phyloP scores from a whole-genome alignment of 2,113 vertebrate genomes.

The Gavialis gangeticus region DNA sequence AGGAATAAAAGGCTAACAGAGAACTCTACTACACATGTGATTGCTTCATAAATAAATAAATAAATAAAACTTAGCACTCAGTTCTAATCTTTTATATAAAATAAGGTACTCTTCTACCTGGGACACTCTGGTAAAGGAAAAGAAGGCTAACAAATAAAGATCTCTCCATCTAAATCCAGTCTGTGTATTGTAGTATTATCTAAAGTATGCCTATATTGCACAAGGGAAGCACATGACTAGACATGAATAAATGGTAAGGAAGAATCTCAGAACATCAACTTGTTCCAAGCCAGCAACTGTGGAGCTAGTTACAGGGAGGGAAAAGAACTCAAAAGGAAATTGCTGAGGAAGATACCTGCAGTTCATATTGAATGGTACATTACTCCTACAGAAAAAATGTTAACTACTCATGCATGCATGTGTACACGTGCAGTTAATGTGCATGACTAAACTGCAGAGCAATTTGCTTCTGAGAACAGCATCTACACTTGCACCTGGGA shows the following conservation, averaged over 20 bases:
- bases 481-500: too few relatives aligned
- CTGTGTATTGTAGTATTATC: background rate
- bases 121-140: background rate
- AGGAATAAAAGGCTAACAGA: conserved; percentile 24
- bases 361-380: background rate
- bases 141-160: conserved; percentile 40
- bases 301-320: background rate
- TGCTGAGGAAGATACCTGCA: background rate
- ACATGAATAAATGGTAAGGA: background rate
- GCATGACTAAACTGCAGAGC: too few relatives aligned
- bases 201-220: background rate
- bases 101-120: background rate
- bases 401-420: too few relatives aligned
- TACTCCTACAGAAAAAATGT: background rate
- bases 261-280: rapidly evolving
- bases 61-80: conserved; percentile 48
- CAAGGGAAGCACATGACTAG: rapidly evolving
- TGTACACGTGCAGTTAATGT: too few relatives aligned
- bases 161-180: conserved; percentile 29
- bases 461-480: too few relatives aligned
- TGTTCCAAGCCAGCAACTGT: background rate
- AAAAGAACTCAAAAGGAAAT: background rate
- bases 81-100: background rate
- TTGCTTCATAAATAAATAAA: conserved; percentile 11
- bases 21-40: background rate